These are phyloP conservation scores for Bovichtus diacanthus DNA, from an alignment of 2,797 vertebrate genomes.

Conservation along the genomic window DNA sequence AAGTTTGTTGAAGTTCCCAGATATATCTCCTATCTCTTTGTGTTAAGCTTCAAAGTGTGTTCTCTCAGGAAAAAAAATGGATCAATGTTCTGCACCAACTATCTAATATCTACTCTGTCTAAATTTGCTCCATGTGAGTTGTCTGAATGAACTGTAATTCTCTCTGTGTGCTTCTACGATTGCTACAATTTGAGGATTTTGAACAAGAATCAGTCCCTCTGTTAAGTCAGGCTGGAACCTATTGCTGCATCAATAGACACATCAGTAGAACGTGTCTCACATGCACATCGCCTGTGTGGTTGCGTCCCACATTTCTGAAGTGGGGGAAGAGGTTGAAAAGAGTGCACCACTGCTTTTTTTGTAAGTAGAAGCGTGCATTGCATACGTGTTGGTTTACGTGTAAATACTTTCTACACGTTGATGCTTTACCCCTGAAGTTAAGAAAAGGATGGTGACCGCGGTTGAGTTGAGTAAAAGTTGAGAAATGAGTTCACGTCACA, in stretches of 20 bases:
- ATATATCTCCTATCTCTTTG: constrained; percentile 27
- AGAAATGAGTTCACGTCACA: neutral
- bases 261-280: neutral
- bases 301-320: neutral
- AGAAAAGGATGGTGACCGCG: neutral
- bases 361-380: neutral
- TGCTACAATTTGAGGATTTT: neutral
- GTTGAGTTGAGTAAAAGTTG: neutral
- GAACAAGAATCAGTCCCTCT: neutral
- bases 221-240: neutral
- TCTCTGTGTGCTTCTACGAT: too few species aligned
- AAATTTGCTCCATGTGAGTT: neutral
- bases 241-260: neutral
- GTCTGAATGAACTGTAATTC: neutral
- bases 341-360: neutral
- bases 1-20: constrained; percentile 35
- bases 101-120: constrained; percentile 7
- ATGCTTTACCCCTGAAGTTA: neutral
- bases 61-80: neutral
- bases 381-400: neutral
- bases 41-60: constrained; percentile 13
- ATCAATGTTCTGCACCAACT: constrained; percentile 29
- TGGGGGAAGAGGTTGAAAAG: neutral
- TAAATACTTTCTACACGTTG: neutral
- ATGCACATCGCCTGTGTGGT: neutral